Evolutionary conservation across 2,888 invertebrate genomes (phyloP).

Genomic region (Hoplodrina blanda): DNA sequence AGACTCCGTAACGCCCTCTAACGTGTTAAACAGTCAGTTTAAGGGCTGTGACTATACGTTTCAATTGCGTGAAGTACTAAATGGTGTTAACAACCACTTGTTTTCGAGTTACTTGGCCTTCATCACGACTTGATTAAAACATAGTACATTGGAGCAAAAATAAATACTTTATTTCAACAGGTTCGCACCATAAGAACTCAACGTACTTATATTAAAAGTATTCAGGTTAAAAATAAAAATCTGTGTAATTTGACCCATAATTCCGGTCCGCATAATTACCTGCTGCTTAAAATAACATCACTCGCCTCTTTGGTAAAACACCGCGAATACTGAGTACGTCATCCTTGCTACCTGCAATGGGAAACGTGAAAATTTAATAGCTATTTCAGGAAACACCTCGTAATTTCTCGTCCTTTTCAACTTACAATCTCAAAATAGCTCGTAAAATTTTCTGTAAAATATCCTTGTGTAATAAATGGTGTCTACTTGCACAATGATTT

Average conservation of each 20-base stretch:
- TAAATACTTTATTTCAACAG: background rate
- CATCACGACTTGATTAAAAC: slow-evolving; percentile 25
- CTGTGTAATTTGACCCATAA: background rate
- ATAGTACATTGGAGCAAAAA: background rate
- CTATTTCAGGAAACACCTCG: slow-evolving; percentile 24
- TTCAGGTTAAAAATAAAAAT: slow-evolving; percentile 6
- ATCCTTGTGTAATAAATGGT: background rate
- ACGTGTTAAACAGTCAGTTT: slow-evolving; percentile 60
- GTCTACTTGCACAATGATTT: background rate
- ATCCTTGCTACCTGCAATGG: slow-evolving; percentile 82
- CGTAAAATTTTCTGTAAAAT: background rate
- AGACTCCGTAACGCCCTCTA: slow-evolving; percentile 52
- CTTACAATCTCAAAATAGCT: slow-evolving; percentile 4
- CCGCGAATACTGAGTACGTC: slow-evolving; percentile 87
- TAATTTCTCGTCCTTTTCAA: slow-evolving; percentile 8
- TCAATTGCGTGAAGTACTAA: slow-evolving; percentile 56
- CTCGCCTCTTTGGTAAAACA: slow-evolving; percentile 81
- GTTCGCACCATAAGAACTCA: background rate
- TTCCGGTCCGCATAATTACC: slow-evolving; percentile 12
- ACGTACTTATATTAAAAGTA: background rate
- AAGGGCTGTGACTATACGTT: slow-evolving; percentile 51
- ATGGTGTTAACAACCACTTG: slow-evolving; percentile 27
- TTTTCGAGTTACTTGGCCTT: slow-evolving; percentile 16
- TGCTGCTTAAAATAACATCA: slow-evolving; percentile 49
- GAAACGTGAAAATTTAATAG: slow-evolving; percentile 45